A percentile compares a stretch with the other conserved stretches of the same genome.
Conservation (phyloP, 2,888 invertebrate genomes). For the Ormyrus pomaceus region DNA sequence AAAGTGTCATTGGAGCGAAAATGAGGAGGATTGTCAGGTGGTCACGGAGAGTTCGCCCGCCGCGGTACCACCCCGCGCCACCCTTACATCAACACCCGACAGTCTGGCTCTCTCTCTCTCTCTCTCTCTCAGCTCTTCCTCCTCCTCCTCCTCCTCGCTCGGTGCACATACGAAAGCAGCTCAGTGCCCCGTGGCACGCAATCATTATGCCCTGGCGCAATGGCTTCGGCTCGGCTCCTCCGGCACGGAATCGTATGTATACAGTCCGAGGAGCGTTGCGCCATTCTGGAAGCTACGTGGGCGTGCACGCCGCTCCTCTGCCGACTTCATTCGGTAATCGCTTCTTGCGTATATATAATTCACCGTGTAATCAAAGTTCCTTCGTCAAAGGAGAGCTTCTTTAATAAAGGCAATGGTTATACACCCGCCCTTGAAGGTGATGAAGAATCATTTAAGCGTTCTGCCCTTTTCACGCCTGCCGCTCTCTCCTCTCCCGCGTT, state of each 20-base stretch:
- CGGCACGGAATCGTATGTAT: neutral
- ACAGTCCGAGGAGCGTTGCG: neutral
- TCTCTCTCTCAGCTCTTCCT: slow-evolving; percentile 37
- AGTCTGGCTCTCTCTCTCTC: slow-evolving; percentile 29
- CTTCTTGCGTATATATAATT: slow-evolving; percentile 34
- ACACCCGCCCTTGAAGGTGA: neutral
- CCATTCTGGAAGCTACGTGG: slow-evolving; percentile 29
- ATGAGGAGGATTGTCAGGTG: too few relatives aligned
- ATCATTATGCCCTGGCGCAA: slow-evolving; percentile 68
- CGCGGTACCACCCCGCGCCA: slow-evolving; percentile 66
- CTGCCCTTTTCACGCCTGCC: neutral
- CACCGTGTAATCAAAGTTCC: slow-evolving; percentile 38
- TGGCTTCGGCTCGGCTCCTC: slow-evolving; percentile 56
- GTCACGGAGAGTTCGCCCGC: too few relatives aligned
- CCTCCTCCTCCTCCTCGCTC: slow-evolving; percentile 47
- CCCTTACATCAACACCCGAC: slow-evolving; percentile 65
- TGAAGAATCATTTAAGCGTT: slow-evolving; percentile 8
- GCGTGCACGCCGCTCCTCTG: slow-evolving; percentile 19
- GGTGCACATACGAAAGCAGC: slow-evolving; percentile 59
- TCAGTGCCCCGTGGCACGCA: slow-evolving; percentile 72
- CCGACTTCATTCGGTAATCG: slow-evolving; percentile 53
- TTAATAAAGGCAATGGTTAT: slow-evolving; percentile 10
- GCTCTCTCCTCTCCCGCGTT: neutral
- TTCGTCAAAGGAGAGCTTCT: slow-evolving; percentile 19
- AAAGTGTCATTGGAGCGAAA: too few relatives aligned